Evolutionary conservation across 2,888 invertebrate genomes (phyloP).

Genomic region (Brachypterus glaber): DNA sequence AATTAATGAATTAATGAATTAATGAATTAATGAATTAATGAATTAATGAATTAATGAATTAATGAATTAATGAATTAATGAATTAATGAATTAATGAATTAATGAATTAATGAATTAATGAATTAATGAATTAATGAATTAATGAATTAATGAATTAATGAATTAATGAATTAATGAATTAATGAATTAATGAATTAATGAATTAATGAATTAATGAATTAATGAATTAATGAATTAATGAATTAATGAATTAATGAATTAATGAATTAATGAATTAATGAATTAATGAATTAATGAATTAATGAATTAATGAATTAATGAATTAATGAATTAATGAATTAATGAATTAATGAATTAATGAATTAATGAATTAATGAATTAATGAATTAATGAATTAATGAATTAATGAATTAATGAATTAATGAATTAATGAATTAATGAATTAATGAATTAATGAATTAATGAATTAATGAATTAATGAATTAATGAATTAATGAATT

Average conservation of each 20-base stretch:
- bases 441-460: too few relatives aligned
- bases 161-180: neutral
- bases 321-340: neutral
- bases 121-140: neutral
- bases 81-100: neutral
- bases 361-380: too few relatives aligned
- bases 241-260: neutral
- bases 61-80: neutral
- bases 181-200: neutral
- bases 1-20: neutral
- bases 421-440: too few relatives aligned
- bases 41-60: neutral
- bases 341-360: neutral
- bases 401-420: too few relatives aligned
- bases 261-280: neutral
- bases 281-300: neutral
- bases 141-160: neutral
- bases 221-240: neutral
- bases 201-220: neutral
- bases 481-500: too few relatives aligned
- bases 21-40: neutral
- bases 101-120: neutral
- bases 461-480: too few relatives aligned
- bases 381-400: too few relatives aligned
- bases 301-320: neutral